Evolutionary conservation across 2,888 invertebrate species (phyloP), one percentile per base, ranked within the genome.

Genomic region (Thereva unica): DNA sequence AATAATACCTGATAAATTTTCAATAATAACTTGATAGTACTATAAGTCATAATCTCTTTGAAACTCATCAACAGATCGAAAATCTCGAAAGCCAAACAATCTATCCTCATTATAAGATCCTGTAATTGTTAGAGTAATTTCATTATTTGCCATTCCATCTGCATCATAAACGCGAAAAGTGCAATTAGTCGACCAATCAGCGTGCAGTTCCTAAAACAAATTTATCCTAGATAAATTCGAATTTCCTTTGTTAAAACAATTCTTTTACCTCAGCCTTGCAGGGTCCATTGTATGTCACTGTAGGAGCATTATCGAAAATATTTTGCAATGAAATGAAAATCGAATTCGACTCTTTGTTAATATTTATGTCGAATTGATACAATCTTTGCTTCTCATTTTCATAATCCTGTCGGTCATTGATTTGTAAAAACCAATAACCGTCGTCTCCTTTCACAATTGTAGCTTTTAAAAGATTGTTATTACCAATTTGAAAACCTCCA

Each of bases 281-380:
- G 2, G 82, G 75, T 3, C 80, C 73, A 5, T 79, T 72, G 50
- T 82, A 80, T 45, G 85, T 82, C 49, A 85, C 78, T 4, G 85
- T 84, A 2, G 80, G 76, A 70, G 84, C 84, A 75, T 86, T 85
- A 68, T 86, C 85, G 56, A 86, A 78, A 3, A 79, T 74, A 50
- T 85, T 81, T 40, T 70, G 64, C 44, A 76, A n/a, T 55, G 67
- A n/a, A 71, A 78, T n/a, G 67, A 71, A n/a, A 76, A 70, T 4
- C 68, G 44, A 0, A 68, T 80, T 73, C 1, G 75, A 77, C 0
- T 74, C 70, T 23, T 63, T 70, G 10, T 72, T 72, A 5, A 84
- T 73, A 8, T 76, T 73, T 71, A 79, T 70, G 40, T 69, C 56
- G 69, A 86, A 83, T 69, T 77, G 73, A 74, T 85, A 86, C 8